Evolutionary conservation across 2,113 vertebrate genomes (phyloP).

Genomic region (Rhynchomys soricoides): DNA sequence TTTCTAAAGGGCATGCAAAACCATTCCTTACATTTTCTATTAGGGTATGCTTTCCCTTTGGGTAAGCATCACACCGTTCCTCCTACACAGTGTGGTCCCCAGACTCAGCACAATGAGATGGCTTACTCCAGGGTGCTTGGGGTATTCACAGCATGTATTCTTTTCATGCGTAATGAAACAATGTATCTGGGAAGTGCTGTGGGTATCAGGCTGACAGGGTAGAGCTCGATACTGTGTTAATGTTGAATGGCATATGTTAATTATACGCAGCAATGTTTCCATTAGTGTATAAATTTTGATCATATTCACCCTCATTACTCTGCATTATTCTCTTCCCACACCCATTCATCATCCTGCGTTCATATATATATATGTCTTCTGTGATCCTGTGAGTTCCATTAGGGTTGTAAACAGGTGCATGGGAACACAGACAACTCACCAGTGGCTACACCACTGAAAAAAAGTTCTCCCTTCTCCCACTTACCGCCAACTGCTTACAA

Average conservation of each 20-base stretch:
- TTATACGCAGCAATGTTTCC: not conserved
- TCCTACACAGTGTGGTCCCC: not conserved
- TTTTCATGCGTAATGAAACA: not conserved
- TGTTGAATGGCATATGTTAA: not conserved
- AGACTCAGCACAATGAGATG: not conserved
- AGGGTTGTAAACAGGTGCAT: not conserved
- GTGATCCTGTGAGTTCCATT: not conserved
- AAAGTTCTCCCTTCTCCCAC: not conserved
- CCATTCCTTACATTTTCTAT: not conserved
- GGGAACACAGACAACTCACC: not conserved
- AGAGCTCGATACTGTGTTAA: not conserved
- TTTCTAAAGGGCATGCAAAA: not conserved
- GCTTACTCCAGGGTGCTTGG: too few species aligned
- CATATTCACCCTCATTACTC: not conserved
- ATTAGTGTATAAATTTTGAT: too few species aligned
- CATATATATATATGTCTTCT: not conserved
- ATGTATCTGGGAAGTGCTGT: not conserved
- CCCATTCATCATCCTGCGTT: not conserved
- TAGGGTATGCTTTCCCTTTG: not conserved
- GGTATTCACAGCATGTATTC: not conserved
- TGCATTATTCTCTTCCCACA: not conserved
- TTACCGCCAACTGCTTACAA: not conserved
- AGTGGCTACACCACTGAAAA: not conserved
- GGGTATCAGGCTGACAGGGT: not conserved
- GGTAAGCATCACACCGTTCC: not conserved